Evolutionary conservation across 2,797 vertebrate genomes (phyloP).

Genomic region (Discoglossus pictus): DNA sequence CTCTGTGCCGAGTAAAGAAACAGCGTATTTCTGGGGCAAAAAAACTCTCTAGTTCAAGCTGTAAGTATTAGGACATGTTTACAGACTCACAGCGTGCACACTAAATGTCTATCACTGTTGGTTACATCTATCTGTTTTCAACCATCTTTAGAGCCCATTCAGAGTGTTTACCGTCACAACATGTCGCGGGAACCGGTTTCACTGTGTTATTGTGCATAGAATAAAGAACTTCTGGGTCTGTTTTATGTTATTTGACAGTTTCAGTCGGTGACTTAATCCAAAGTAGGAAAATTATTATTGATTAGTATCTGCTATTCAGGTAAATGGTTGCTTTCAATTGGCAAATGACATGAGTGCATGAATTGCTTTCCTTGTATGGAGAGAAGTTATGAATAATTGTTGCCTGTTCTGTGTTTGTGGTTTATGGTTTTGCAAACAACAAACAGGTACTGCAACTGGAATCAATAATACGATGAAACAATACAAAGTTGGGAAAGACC

Average conservation of each 20-base stretch:
- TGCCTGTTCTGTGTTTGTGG: background rate
- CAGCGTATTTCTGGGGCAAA: slow-evolving; percentile 15
- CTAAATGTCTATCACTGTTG: slow-evolving; percentile 22
- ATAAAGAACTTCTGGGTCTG: slow-evolving; percentile 15
- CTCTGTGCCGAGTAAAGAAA: background rate
- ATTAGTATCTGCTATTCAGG: slow-evolving; percentile 26
- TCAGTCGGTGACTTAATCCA: slow-evolving; percentile 34
- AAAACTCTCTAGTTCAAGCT: slow-evolving; percentile 2
- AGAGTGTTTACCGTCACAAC: slow-evolving; percentile 29
- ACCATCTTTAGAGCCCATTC: slow-evolving; percentile 32
- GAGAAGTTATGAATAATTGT: background rate
- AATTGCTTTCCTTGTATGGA: slow-evolving; percentile 1
- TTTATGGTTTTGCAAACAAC: background rate
- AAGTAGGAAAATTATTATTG: slow-evolving; percentile 45
- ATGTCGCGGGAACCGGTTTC: slow-evolving; percentile 29
- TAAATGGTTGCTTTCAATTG: slow-evolving; percentile 30
- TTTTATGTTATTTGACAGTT: slow-evolving; percentile 28
- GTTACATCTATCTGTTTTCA: slow-evolving; percentile 20
- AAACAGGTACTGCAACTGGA: too few species aligned
- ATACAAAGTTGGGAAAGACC: too few species aligned
- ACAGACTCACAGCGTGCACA: slow-evolving; percentile 37
- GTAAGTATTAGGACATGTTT: slow-evolving; percentile 32
- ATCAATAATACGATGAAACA: too few species aligned
- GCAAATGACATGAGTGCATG: slow-evolving; percentile 17
- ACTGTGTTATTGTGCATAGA: slow-evolving; percentile 29